Evolutionary conservation across 2,888 invertebrate species (phyloP).

Genomic region (Limnephilus rhombicus): DNA sequence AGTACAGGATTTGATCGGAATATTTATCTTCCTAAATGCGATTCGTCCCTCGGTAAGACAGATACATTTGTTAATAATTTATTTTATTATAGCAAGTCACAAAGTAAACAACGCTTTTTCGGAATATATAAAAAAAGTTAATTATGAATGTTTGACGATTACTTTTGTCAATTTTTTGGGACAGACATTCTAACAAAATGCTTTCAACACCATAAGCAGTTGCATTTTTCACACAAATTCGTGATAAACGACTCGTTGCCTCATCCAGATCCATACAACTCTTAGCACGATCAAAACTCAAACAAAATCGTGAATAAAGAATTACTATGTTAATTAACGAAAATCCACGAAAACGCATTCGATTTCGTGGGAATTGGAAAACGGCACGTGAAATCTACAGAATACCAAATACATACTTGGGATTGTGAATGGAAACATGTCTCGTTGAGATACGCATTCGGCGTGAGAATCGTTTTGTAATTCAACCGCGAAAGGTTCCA

Average conservation of each 20-base stretch:
- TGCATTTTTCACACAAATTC: background rate
- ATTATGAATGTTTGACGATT: background rate
- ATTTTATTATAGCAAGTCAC: no score
- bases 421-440: background rate
- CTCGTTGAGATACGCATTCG: background rate
- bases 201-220: background rate
- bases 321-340: background rate
- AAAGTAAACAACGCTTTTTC: no score
- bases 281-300: background rate
- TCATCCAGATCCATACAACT: background rate
- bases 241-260: background rate
- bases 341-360: background rate
- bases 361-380: background rate
- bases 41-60: no score
- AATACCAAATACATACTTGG: background rate
- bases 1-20: no score
- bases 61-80: no score
- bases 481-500: background rate
- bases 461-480: constrained; percentile 17
- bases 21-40: no score
- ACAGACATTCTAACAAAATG: background rate
- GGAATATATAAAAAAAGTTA: no score
- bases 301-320: background rate
- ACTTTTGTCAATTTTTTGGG: background rate
- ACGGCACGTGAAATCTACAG: background rate